These are phyloP conservation scores for Drosophila arawakana DNA, from an alignment of 1,140 invertebrate genomes.

Conservation along the genomic window DNA sequence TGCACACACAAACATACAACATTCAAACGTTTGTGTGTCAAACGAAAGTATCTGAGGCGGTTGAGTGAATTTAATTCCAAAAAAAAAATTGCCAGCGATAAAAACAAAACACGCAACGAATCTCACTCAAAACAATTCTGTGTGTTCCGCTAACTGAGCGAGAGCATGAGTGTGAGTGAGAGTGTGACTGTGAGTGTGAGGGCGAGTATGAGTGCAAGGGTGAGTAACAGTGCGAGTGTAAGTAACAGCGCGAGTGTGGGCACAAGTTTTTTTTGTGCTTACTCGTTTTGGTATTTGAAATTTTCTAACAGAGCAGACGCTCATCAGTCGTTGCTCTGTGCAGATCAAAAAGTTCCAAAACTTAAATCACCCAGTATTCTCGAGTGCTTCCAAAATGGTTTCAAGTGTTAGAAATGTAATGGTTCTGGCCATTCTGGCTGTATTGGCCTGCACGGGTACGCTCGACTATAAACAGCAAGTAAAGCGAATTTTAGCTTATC, in stretches of 20 bases:
- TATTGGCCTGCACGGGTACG: slow-evolving; percentile 68
- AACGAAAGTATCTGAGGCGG: slow-evolving; percentile 53
- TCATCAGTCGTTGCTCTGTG: slow-evolving; percentile 33
- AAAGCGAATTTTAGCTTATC: background rate
- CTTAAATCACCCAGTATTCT: background rate
- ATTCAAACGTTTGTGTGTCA: slow-evolving; percentile 42
- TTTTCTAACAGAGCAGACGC: slow-evolving; percentile 30
- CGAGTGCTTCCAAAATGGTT: slow-evolving; percentile 62
- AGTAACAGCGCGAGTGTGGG: slow-evolving; percentile 7
- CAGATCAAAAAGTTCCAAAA: slow-evolving; percentile 37
- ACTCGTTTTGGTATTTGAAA: slow-evolving; percentile 14
- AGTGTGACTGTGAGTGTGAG: slow-evolving; percentile 16
- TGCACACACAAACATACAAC: slow-evolving; percentile 11
- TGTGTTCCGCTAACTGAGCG: background rate
- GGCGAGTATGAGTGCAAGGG: slow-evolving; percentile 14
- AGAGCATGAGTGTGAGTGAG: slow-evolving; percentile 9
- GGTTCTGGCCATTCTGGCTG: slow-evolving; percentile 66
- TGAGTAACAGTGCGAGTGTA: slow-evolving; percentile 18
- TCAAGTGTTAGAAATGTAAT: slow-evolving; percentile 64
- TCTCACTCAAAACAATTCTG: slow-evolving; percentile 33
- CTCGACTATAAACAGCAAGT: slow-evolving; percentile 2
- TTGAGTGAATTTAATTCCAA: slow-evolving; percentile 35
- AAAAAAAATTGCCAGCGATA: slow-evolving; percentile 25
- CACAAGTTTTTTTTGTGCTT: background rate
- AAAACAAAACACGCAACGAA: slow-evolving; percentile 30